A percentile compares a stretch with the other conserved stretches of the same genome.
Evolutionary conservation across 2,113 vertebrate species (phyloP).

Genomic region (Australoheros scitulus): DNA sequence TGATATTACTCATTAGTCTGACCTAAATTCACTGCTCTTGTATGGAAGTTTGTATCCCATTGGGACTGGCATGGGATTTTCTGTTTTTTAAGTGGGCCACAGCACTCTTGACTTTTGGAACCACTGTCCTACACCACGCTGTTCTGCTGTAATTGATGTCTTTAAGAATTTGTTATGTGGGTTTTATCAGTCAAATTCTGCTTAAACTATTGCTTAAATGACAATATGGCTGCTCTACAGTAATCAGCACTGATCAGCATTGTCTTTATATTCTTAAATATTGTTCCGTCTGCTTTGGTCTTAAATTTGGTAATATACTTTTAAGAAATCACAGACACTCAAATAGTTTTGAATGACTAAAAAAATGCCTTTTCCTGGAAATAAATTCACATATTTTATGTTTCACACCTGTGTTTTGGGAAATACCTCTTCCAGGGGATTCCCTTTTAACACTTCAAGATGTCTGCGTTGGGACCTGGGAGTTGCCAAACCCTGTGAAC

Average conservation of each 20-base stretch:
- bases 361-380: neutral
- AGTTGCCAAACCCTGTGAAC: neutral
- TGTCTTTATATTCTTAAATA: neutral
- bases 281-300: neutral
- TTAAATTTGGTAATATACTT: neutral
- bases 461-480: neutral
- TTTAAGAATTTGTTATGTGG: neutral
- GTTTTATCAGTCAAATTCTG: neutral
- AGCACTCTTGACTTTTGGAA: no score
- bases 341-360: neutral
- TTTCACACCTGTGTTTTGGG: neutral
- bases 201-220: neutral
- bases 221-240: neutral
- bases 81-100: no score
- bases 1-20: no score
- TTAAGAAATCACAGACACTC: neutral
- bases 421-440: slow-evolving; percentile 1
- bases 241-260: neutral
- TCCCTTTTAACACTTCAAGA: neutral
- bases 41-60: no score
- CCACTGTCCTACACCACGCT: neutral
- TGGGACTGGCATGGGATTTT: no score
- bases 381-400: neutral
- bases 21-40: no score
- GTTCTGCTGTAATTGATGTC: neutral